These are phyloP conservation scores for Cephus rjabovi DNA, from an alignment of 2,888 invertebrate genomes.

Conservation along the genomic window DNA sequence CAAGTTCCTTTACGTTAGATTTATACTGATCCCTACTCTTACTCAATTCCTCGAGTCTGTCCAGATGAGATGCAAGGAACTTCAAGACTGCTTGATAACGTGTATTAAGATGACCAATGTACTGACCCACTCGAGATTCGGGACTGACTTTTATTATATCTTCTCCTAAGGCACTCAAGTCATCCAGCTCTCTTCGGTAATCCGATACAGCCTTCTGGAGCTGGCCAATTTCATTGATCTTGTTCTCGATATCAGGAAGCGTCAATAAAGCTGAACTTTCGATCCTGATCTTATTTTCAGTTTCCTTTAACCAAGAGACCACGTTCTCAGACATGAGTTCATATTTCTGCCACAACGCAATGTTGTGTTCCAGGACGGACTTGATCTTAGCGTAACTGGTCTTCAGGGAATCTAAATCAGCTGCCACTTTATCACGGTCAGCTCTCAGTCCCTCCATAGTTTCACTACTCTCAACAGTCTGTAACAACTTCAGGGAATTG, in stretches of 20 bases:
- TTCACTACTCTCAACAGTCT: conserved; percentile 80
- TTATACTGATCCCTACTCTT: conserved; percentile 78
- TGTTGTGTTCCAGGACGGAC: conserved; percentile 76
- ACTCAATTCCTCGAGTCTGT: conserved; percentile 78
- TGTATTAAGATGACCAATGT: conserved; percentile 80
- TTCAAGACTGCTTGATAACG: conserved; percentile 82
- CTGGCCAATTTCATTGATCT: conserved; percentile 75
- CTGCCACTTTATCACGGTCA: conserved; percentile 77
- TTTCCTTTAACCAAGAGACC: conserved; percentile 81
- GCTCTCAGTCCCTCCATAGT: conserved; percentile 75
- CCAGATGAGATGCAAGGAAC: conserved; percentile 77
- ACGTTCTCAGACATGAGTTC: conserved; percentile 81
- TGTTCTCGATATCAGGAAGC: conserved; percentile 76
- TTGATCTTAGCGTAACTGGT: conserved; percentile 78
- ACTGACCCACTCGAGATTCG: conserved; percentile 85
- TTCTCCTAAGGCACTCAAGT: conserved; percentile 77
- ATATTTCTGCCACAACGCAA: conserved; percentile 84
- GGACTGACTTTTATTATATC: conserved; percentile 82
- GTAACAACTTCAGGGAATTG: conserved; percentile 77
- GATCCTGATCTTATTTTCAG: conserved; percentile 79
- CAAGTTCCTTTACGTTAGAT: conserved; percentile 76
- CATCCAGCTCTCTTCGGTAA: conserved; percentile 76
- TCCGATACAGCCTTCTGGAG: conserved; percentile 75
- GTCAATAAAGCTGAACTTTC: conserved; percentile 81
- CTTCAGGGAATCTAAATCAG: conserved; percentile 79